Conservation (phyloP, 2,797 vertebrate species). For the Micrastur ruficollis region DNA sequence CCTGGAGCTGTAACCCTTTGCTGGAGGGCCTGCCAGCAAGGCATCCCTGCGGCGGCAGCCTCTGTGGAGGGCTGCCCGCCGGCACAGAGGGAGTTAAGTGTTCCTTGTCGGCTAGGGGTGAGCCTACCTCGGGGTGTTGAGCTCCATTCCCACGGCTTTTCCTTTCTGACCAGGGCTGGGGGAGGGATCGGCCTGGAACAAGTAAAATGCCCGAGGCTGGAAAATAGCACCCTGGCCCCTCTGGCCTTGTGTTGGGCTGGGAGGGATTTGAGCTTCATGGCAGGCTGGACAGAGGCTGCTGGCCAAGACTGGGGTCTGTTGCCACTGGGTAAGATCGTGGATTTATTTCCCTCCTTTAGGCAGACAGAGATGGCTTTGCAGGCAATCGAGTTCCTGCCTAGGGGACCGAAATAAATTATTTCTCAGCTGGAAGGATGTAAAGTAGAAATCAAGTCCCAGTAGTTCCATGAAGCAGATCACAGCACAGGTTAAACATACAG, state of each 20-base stretch:
- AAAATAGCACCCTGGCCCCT: not conserved
- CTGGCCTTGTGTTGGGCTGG: not conserved
- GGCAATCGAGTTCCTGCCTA: not conserved
- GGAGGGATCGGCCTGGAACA: conserved; percentile 21
- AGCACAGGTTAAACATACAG: not conserved
- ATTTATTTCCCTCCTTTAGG: not conserved
- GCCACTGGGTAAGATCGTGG: not conserved
- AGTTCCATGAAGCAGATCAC: not conserved
- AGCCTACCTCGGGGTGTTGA: conserved; percentile 16
- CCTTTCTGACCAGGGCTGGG: conserved; percentile 35
- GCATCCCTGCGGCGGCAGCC: rapidly evolving
- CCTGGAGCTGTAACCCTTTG: not conserved
- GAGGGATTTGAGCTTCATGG: not conserved
- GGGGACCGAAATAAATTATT: not conserved
- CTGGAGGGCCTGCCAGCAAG: not conserved
- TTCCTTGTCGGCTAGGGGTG: not conserved
- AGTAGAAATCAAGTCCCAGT: not conserved
- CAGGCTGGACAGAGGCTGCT: not conserved
- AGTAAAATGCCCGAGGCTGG: conserved; percentile 32
- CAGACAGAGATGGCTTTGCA: not conserved
- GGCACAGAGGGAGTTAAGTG: conserved; percentile 22
- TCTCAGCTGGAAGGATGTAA: not conserved
- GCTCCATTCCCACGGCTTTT: conserved; percentile 62
- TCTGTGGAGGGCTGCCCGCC: not conserved
- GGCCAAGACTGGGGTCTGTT: not conserved